Base-by-base conservation (phyloP, 2,888 invertebrate species). In the Didymodactylos carnosus region DNA sequence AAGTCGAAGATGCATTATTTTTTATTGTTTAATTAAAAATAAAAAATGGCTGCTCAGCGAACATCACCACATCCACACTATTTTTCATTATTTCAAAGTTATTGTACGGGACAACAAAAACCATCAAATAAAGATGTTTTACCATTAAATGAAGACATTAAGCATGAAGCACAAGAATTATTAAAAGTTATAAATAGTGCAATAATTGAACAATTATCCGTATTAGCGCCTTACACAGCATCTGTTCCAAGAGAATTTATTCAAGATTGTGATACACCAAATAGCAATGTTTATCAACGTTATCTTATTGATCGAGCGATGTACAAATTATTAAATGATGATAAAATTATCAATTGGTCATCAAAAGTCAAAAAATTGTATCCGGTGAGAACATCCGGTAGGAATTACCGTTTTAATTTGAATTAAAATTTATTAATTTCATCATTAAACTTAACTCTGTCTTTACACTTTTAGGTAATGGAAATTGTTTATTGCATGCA, bases 401-500 rank as follows among this genome's bases (percentile, higher is more conserved):
- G n/a, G n/a, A n/a, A n/a, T n/a, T n/a, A n/a, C n/a, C n/a, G n/a
- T n/a, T n/a, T n/a, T n/a, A n/a, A n/a, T n/a, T n/a, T n/a, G n/a
- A n/a, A n/a, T n/a, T n/a, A n/a, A n/a, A n/a, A n/a, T n/a, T n/a
- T n/a, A n/a, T n/a, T n/a, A n/a, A n/a, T n/a, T n/a, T n/a, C n/a
- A n/a, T n/a, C n/a, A n/a, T n/a, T n/a, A n/a, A n/a, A n/a, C n/a
- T n/a, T n/a, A n/a, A n/a, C n/a, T n/a, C n/a, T n/a, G n/a, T n/a
- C n/a, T n/a, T n/a, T n/a, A n/a, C n/a, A n/a, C n/a, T 77, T 76
- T 0, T 76, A 82, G 82, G 77, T 62, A 81, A 82, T 77, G 82
- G 82, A 0, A 82, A 82, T 78, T 82, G 81, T 72, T 76, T 82
- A 62, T 77, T 80, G 0, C 81, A 81, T 76, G 79, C 82, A 11